These are phyloP conservation scores for Sylvicola cinctus DNA, from an alignment of 2,888 invertebrate genomes.

Conservation along the genomic window DNA sequence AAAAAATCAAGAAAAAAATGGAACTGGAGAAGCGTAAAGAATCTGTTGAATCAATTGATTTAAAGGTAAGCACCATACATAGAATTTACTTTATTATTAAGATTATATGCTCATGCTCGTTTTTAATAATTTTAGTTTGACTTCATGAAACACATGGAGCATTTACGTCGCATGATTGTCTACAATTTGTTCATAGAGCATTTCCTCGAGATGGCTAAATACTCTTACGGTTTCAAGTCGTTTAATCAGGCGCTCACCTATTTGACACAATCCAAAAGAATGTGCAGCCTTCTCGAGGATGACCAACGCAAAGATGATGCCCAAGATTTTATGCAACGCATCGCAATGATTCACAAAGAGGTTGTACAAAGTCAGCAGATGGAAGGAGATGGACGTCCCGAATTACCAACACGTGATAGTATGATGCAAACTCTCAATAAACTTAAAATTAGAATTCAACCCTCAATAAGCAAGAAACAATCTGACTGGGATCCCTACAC, in stretches of 20 bases:
- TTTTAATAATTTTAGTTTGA: constrained; percentile 3
- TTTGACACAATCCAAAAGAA: constrained; percentile 44
- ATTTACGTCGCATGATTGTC: constrained; percentile 36
- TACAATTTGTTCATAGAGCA: constrained; percentile 51
- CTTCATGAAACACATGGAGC: constrained; percentile 24
- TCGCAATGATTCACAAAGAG: constrained; percentile 30
- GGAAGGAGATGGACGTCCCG: constrained; percentile 8
- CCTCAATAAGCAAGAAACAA: neutral
- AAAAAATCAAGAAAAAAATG: constrained; percentile 14
- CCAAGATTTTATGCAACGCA: constrained; percentile 30
- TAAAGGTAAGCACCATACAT: constrained; percentile 27
- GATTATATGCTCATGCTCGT: constrained; percentile 1
- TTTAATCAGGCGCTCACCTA: constrained; percentile 41
- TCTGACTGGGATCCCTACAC: constrained; percentile 6
- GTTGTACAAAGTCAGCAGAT: constrained; percentile 15
- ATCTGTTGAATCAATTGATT: constrained; percentile 31
- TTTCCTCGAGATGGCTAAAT: constrained; percentile 46
- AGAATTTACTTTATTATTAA: constrained; percentile 6
- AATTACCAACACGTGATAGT: constrained; percentile 14
- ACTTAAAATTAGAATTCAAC: neutral
- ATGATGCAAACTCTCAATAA: constrained; percentile 9
- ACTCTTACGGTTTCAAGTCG: constrained; percentile 34
- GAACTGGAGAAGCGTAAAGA: constrained; percentile 17
- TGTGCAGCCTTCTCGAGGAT: constrained; percentile 39
- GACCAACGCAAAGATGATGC: constrained; percentile 32